phyloP scores from a whole-genome alignment of 2,888 invertebrate genomes.

The Leistus spinibarbis region DNA sequence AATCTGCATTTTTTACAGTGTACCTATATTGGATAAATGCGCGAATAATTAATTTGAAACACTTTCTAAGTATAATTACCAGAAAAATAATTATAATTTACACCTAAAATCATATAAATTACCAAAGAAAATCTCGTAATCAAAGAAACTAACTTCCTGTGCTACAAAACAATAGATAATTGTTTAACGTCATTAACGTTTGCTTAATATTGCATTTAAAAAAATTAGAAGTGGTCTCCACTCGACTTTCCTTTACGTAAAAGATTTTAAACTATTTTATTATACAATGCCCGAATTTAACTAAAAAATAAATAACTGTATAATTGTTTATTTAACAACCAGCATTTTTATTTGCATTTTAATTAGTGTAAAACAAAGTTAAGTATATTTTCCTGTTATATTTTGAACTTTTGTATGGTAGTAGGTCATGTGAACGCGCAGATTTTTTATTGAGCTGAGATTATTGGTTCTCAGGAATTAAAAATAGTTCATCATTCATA shows the following conservation, averaged over 20 bases:
- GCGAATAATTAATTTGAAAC: neutral
- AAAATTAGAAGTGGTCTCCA: no score
- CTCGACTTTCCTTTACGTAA: no score
- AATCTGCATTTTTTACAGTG: no score
- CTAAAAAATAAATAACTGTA: no score
- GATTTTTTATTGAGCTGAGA: no score
- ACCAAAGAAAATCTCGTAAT: neutral
- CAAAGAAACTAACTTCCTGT: neutral
- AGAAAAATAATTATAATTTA: neutral
- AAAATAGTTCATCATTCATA: neutral
- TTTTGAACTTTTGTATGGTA: conserved; percentile 25
- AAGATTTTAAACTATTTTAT: no score
- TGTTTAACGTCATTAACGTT: neutral
- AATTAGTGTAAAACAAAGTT: no score
- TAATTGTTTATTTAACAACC: no score
- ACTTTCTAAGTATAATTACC: neutral
- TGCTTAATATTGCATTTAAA: neutral
- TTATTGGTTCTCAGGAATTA: no score
- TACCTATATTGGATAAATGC: neutral
- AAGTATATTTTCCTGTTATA: no score
- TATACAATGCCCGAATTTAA: no score
- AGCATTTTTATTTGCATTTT: no score
- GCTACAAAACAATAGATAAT: neutral
- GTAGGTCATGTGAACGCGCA: conserved; percentile 16
- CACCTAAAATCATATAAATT: neutral